Evolutionary conservation across 2,113 vertebrate genomes (phyloP).

Genomic region (Syrmaticus mikado): DNA sequence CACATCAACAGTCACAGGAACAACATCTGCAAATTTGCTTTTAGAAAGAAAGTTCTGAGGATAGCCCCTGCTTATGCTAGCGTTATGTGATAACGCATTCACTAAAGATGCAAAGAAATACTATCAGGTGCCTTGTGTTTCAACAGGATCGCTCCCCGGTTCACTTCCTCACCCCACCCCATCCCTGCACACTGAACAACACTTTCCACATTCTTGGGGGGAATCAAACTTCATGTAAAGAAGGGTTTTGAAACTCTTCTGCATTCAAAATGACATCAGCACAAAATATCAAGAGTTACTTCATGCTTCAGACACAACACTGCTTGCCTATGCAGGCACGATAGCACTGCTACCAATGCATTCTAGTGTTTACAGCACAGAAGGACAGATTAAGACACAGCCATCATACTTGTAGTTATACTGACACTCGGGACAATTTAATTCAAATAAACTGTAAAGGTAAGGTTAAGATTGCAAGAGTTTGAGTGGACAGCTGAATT

Average conservation of each 20-base stretch:
- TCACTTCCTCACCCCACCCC: neutral
- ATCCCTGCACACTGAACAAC: neutral
- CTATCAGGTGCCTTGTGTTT: accelerated
- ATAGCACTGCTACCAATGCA: neutral
- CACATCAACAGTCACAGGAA: neutral
- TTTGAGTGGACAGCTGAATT: neutral
- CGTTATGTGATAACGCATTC: neutral
- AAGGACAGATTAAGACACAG: neutral
- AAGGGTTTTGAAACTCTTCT: neutral
- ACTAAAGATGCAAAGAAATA: neutral
- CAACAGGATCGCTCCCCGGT: neutral
- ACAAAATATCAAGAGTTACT: neutral
- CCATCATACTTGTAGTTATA: accelerated
- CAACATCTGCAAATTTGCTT: neutral
- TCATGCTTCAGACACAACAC: neutral
- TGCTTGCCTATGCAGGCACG: neutral
- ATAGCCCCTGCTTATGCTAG: neutral
- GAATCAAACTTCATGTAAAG: neutral
- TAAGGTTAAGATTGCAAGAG: neutral
- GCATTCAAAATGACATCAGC: neutral
- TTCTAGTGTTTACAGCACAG: neutral
- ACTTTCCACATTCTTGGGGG: neutral
- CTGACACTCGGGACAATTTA: neutral
- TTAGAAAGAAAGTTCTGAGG: neutral
- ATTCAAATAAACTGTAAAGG: neutral